Conservation (phyloP, 2,797 vertebrate genomes). For the Esox lucius region DNA sequence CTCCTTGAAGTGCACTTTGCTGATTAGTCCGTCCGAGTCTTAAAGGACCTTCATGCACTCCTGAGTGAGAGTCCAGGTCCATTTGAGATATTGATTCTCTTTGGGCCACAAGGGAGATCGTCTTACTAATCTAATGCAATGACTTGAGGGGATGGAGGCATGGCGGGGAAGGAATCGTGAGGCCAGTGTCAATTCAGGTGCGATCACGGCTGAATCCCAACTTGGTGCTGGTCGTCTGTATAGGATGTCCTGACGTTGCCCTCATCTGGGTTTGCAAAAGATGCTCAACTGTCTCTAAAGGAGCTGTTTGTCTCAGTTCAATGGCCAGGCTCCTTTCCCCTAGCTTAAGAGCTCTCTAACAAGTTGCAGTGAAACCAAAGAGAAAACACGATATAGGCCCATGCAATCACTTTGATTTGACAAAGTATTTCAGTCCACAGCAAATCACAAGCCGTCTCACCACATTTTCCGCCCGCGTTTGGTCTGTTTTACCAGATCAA, state of each 20-base stretch:
- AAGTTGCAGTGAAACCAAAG: background rate
- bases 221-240: background rate
- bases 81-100: conserved; percentile 56
- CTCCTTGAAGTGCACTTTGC: conserved; percentile 56
- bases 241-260: background rate
- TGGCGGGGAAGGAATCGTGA: conserved; percentile 8
- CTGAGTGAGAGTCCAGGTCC: conserved; percentile 42
- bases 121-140: conserved; percentile 41
- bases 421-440: conserved; percentile 9
- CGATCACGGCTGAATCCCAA: conserved; percentile 11
- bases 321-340: background rate
- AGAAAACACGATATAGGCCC: background rate
- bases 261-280: background rate
- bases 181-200: conserved; percentile 20
- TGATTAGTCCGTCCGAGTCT: conserved; percentile 54
- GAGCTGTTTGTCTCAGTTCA: background rate
- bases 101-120: conserved; percentile 18
- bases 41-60: conserved; percentile 29
- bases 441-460: conserved; percentile 17
- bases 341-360: conserved; percentile 1
- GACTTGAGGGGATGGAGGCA: conserved; percentile 20
- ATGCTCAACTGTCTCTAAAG: background rate
- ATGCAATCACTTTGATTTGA: background rate
- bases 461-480: background rate
- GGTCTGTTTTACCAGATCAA: background rate